A percentile compares a stretch with the other conserved stretches of the same genome.
Conservation (phyloP, 2,888 invertebrate genomes). For the Synergus japonicus region DNA sequence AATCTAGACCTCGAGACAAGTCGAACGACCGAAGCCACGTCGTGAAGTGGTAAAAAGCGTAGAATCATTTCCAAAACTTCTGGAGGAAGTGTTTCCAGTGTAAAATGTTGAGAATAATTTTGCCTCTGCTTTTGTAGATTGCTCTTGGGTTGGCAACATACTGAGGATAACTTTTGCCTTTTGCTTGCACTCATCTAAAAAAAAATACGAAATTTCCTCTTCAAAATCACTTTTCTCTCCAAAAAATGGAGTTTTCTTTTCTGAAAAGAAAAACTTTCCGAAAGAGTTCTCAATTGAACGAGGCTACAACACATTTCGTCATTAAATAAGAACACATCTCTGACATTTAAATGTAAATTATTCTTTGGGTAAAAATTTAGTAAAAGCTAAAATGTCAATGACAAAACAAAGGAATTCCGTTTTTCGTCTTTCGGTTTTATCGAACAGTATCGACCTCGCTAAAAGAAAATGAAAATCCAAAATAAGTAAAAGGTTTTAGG, state of each 20-base stretch:
- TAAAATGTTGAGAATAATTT: constrained; percentile 26
- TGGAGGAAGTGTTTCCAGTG: constrained; percentile 69
- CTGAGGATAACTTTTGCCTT: constrained; percentile 48
- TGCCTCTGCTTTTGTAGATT: constrained; percentile 8
- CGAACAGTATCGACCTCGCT: background rate
- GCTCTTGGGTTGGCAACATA: constrained; percentile 34
- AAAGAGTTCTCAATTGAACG: constrained; percentile 1
- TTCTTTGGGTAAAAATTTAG: constrained; percentile 51
- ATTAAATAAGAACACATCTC: constrained; percentile 9
- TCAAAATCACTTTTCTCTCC: constrained; percentile 1
- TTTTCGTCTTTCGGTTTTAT: background rate
- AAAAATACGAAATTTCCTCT: background rate
- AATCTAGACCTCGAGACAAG: constrained; percentile 69
- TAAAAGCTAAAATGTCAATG: constrained; percentile 59
- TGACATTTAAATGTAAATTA: constrained; percentile 24
- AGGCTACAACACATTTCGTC: constrained; percentile 10
- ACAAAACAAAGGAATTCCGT: constrained; percentile 52
- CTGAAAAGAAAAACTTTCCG: constrained; percentile 23
- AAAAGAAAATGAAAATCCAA: background rate
- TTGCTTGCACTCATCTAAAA: constrained; percentile 59
- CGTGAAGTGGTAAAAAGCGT: constrained; percentile 65
- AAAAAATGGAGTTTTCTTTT: constrained; percentile 7
- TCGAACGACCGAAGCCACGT: constrained; percentile 68
- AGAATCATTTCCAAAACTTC: constrained; percentile 73
- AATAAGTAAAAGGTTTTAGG: too few species aligned